Evolutionary conservation across 1,140 invertebrate species (phyloP).

Genomic region (Drosophila athabasca): DNA sequence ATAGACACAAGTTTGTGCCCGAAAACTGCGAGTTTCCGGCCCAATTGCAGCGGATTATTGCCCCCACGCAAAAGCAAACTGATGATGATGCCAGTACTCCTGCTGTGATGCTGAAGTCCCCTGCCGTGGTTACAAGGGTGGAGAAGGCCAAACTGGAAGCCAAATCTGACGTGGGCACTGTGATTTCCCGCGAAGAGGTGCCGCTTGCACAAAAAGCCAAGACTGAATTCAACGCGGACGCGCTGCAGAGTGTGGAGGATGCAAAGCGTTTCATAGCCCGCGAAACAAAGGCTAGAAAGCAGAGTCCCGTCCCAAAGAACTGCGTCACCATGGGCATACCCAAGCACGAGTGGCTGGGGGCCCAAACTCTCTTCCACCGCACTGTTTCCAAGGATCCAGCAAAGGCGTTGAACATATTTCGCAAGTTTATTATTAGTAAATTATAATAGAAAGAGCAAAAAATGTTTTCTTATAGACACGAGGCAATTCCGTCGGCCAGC

Average conservation of each 20-base stretch:
- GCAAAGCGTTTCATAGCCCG: constrained; percentile 60
- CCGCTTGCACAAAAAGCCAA: not conserved
- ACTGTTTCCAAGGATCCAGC: constrained; percentile 57
- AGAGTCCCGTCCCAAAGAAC: constrained; percentile 18
- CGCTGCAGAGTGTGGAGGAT: constrained; percentile 50
- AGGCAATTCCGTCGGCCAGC: constrained; percentile 54
- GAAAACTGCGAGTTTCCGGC: constrained; percentile 36
- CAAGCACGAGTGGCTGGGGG: constrained; percentile 71
- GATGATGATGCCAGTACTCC: not conserved
- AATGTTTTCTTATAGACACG: constrained; percentile 11
- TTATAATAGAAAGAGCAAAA: constrained; percentile 37
- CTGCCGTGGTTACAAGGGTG: constrained; percentile 44
- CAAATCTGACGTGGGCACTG: constrained; percentile 58
- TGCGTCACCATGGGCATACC: constrained; percentile 59
- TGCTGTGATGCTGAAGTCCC: constrained; percentile 8
- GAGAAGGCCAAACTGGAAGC: constrained; percentile 47
- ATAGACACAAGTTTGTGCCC: constrained; percentile 52
- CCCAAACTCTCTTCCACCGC: constrained; percentile 62
- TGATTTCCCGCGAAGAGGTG: constrained; percentile 32
- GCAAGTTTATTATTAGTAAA: constrained; percentile 78
- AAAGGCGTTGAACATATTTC: constrained; percentile 74
- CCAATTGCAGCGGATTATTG: constrained; percentile 3
- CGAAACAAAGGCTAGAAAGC: constrained; percentile 55
- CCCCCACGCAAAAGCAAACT: not conserved
- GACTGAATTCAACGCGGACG: constrained; percentile 24